Base-by-base conservation (phyloP, 2,113 vertebrate genomes). In the Chaetura pelagica region DNA sequence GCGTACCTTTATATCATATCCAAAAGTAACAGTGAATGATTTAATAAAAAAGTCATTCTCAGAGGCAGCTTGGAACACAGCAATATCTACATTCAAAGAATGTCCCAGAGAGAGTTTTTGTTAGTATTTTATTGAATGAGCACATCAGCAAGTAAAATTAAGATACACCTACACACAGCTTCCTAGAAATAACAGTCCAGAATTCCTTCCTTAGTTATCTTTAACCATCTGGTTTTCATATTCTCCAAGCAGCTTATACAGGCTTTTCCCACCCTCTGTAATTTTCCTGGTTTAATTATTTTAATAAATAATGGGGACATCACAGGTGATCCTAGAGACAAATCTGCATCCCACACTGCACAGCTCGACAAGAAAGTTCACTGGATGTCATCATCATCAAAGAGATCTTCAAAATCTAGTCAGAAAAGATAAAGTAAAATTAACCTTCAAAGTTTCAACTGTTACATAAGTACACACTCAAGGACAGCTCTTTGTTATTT, bases 301-400 rank as follows among this genome's bases (percentile, higher is more conserved):
- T 81, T 61, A 95, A 92, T 89, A 92, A 96, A 92, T 91, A 93
- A 57, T 6, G 26, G 46, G 26, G 46, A 21, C 61, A 85, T 61
- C 79, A 75, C 27, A 44, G 59, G 64, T 0, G 38, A 88, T 93
- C 67, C 73, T 64, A 77, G 68, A 91, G 89, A 87, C 80, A 82
- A 82, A 71, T 95, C 79, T 85, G 61, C 59, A 76, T 82, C 74
- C 94, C 73, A 58, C 91, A 87, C 24, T 32, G 75, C 84, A 61
- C 1, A 80, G 87, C 64, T 62, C 84, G 85, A 42, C 34, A 62
- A 19, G 15, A 29, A 29, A 46, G 64, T 84, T 99, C 98, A 99
- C 97, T 99, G 98, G 95, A 99, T 98, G 97, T 99, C 99, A 29
- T 99, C 98, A 6, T 99, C 99, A 92, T 99, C 99, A 91, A 99